These are phyloP conservation scores for Caenorhabditis sp. DNA, from an alignment of 2,888 invertebrate species.

Conservation along the genomic window DNA sequence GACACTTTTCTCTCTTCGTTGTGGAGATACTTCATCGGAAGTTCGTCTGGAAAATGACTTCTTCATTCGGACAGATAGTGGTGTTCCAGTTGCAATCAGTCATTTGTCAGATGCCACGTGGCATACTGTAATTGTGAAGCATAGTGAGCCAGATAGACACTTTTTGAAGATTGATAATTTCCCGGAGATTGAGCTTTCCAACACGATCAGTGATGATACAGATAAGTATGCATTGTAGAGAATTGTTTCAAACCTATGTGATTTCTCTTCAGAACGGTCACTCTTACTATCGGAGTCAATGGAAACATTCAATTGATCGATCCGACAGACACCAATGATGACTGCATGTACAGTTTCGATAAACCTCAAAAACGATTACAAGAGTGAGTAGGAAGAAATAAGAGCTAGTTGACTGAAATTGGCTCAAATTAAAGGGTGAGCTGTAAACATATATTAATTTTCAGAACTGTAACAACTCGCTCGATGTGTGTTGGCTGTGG, in stretches of 20 bases:
- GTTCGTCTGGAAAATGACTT: slow-evolving; percentile 68
- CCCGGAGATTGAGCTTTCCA: slow-evolving; percentile 49
- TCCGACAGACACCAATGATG: slow-evolving; percentile 62
- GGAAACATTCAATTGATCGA: slow-evolving; percentile 64
- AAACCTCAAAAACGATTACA: slow-evolving; percentile 55
- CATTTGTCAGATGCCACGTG: slow-evolving; percentile 70
- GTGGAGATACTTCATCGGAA: slow-evolving; percentile 33
- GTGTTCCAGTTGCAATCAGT: slow-evolving; percentile 50
- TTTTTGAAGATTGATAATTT: slow-evolving; percentile 57
- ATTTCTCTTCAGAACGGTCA: slow-evolving; percentile 48
- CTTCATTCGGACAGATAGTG: slow-evolving; percentile 62
- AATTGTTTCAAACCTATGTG: background rate
- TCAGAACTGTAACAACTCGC: slow-evolving; percentile 51
- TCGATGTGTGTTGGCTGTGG: slow-evolving; percentile 62
- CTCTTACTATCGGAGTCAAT: slow-evolving; percentile 41
- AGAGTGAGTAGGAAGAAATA: too few species aligned
- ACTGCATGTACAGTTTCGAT: slow-evolving; percentile 59
- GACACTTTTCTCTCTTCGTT: slow-evolving; percentile 62
- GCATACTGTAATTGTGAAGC: slow-evolving; percentile 65
- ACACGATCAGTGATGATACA: slow-evolving; percentile 34
- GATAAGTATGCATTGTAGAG: slow-evolving; percentile 40
- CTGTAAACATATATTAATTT: slow-evolving; percentile 3
- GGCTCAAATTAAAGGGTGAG: background rate
- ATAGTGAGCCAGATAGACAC: slow-evolving; percentile 52
- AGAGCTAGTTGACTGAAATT: background rate